These are phyloP conservation scores for Paratilapia polleni DNA, from an alignment of 2,113 vertebrate species.

Conservation along the genomic window DNA sequence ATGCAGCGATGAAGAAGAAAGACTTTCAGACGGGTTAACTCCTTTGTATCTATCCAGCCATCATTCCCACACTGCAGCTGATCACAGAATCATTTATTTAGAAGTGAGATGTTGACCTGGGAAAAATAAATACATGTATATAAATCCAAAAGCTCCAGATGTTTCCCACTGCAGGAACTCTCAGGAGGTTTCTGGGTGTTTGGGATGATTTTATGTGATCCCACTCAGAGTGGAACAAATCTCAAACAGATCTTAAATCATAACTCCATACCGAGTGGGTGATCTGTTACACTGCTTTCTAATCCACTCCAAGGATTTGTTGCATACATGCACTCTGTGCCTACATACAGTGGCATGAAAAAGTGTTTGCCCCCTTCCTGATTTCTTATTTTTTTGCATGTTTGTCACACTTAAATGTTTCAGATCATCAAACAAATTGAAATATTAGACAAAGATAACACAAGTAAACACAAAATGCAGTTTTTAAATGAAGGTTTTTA, in stretches of 20 bases:
- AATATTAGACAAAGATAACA: no score
- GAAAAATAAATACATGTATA: accelerated
- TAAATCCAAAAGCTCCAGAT: neutral
- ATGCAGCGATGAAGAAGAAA: neutral
- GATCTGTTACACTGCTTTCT: neutral
- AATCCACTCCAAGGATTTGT: no score
- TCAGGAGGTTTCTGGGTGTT: neutral
- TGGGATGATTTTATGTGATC: neutral
- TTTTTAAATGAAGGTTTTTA: no score
- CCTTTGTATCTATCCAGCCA: neutral
- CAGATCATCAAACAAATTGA: no score
- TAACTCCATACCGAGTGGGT: accelerated
- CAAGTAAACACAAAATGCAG: no score
- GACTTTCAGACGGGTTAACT: accelerated
- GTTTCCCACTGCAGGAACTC: neutral
- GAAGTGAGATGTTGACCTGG: accelerated
- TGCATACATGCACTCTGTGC: no score
- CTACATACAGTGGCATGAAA: no score
- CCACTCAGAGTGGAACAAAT: neutral
- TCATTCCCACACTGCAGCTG: neutral
- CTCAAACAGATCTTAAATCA: no score
- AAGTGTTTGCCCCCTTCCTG: no score
- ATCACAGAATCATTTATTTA: neutral
- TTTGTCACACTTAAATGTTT: no score
- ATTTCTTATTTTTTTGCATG: no score